Evolutionary conservation across 2,888 invertebrate species (phyloP).

Genomic region (Drosophila cognata): DNA sequence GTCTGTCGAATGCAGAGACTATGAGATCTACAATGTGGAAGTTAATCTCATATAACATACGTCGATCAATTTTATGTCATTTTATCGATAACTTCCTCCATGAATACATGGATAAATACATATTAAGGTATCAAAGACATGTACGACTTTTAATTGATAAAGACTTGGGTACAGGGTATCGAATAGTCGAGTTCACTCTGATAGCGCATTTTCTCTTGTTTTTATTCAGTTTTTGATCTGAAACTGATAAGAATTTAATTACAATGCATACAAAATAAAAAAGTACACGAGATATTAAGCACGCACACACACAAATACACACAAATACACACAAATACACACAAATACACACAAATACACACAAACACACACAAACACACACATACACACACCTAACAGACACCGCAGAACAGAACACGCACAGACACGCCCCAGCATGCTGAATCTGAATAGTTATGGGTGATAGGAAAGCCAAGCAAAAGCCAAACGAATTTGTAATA

Average conservation of each 20-base stretch:
- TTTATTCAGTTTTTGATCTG: constrained; percentile 50
- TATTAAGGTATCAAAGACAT: background rate
- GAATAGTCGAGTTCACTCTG: background rate
- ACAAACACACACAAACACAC: background rate
- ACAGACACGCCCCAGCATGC: constrained; percentile 21
- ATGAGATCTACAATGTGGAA: background rate
- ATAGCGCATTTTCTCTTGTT: background rate
- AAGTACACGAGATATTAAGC: constrained; percentile 71
- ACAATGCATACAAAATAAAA: constrained; percentile 71
- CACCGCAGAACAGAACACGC: constrained; percentile 28
- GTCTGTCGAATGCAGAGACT: background rate
- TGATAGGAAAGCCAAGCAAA: background rate
- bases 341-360: constrained; percentile 38
- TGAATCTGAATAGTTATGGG: constrained; percentile 12
- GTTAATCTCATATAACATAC: background rate
- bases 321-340: constrained; percentile 43
- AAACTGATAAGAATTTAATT: constrained; percentile 79
- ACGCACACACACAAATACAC: constrained; percentile 44
- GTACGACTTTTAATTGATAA: background rate
- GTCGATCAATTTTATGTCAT: background rate
- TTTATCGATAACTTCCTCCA: background rate
- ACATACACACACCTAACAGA: background rate
- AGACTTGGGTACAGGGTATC: background rate
- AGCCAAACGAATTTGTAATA: constrained; percentile 27
- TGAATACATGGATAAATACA: background rate